These are phyloP conservation scores for Nasonia vitripennis DNA, from an alignment of 1,140 invertebrate genomes.

Conservation along the genomic window DNA sequence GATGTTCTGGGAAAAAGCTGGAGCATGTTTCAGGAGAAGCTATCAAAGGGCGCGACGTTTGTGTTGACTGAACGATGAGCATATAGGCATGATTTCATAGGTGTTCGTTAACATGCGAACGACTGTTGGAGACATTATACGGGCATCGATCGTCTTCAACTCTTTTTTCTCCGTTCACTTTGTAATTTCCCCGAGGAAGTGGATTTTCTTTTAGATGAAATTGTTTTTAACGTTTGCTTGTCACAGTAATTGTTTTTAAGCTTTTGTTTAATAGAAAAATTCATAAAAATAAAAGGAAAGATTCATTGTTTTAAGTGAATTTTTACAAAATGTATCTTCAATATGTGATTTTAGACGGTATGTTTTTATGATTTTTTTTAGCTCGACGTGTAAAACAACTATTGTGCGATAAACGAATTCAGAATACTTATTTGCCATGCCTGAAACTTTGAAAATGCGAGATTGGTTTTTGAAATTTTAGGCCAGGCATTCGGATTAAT, in stretches of 20 bases:
- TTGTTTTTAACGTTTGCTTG: constrained; percentile 33
- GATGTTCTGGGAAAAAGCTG: constrained; percentile 23
- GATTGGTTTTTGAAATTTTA: not conserved
- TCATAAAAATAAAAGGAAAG: constrained; percentile 28
- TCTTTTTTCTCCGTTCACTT: not conserved
- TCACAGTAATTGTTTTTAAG: constrained; percentile 35
- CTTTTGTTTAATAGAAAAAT: constrained; percentile 16
- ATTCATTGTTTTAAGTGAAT: constrained; percentile 17
- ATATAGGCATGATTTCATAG: constrained; percentile 27
- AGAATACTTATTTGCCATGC: not conserved
- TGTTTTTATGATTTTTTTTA: constrained; percentile 10
- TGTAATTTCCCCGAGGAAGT: not conserved
- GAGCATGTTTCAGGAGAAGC: constrained; percentile 1
- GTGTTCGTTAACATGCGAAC: not conserved
- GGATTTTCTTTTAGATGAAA: constrained; percentile 8
- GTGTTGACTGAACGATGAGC: not conserved
- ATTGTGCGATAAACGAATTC: constrained; percentile 3
- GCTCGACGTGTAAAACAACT: constrained; percentile 34
- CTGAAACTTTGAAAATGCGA: not conserved
- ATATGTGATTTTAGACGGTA: constrained; percentile 4
- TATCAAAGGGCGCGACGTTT: not conserved
- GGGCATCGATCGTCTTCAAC: constrained; percentile 47
- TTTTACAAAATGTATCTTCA: constrained; percentile 14
- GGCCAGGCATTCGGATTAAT: not conserved
- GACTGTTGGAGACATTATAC: constrained; percentile 21